Percentiles rank a stretch among this genome's conserved stretches.
Evolutionary conservation across 2,888 invertebrate genomes (phyloP).

Genomic region (Athalia cordata): DNA sequence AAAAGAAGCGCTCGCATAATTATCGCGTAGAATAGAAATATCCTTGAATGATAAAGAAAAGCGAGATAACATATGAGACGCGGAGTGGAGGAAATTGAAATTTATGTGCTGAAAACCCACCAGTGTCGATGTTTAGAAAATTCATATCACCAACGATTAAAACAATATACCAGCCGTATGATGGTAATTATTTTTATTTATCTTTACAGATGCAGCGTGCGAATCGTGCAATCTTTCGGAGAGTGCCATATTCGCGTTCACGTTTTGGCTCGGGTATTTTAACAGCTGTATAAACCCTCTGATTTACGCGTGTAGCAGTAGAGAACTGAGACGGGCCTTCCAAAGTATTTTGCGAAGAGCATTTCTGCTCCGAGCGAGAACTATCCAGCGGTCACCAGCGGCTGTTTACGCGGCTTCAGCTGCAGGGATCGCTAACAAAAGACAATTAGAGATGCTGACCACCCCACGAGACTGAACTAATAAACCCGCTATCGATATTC

Average conservation of each 20-base stretch:
- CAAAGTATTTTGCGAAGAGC: slow-evolving; percentile 48
- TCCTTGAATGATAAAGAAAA: too few relatives aligned
- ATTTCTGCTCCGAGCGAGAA: slow-evolving; percentile 29
- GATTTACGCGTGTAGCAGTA: slow-evolving; percentile 78
- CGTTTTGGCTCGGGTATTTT: slow-evolving; percentile 83
- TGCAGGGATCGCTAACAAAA: slow-evolving; percentile 1
- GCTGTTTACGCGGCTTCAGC: slow-evolving; percentile 3
- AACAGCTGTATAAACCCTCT: slow-evolving; percentile 82
- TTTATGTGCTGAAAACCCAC: too few relatives aligned
- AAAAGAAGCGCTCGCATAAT: too few relatives aligned
- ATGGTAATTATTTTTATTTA: background rate
- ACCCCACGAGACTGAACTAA: slow-evolving; percentile 29
- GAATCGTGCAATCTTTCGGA: slow-evolving; percentile 75
- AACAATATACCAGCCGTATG: background rate
- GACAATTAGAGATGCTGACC: slow-evolving; percentile 28
- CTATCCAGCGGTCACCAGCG: slow-evolving; percentile 20
- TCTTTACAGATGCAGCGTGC: slow-evolving; percentile 73
- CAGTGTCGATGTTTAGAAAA: too few relatives aligned
- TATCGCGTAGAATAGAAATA: too few relatives aligned
- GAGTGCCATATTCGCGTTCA: slow-evolving; percentile 76
- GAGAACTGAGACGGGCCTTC: slow-evolving; percentile 75
- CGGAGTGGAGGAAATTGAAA: too few relatives aligned
- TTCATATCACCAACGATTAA: too few relatives aligned
- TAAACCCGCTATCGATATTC: too few relatives aligned
- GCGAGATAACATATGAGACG: too few relatives aligned